Percentiles rank a stretch among this genome's conserved stretches.
These are phyloP conservation scores for Echiichthys vipera DNA, from an alignment of 2,797 vertebrate species.

Conservation along the genomic window DNA sequence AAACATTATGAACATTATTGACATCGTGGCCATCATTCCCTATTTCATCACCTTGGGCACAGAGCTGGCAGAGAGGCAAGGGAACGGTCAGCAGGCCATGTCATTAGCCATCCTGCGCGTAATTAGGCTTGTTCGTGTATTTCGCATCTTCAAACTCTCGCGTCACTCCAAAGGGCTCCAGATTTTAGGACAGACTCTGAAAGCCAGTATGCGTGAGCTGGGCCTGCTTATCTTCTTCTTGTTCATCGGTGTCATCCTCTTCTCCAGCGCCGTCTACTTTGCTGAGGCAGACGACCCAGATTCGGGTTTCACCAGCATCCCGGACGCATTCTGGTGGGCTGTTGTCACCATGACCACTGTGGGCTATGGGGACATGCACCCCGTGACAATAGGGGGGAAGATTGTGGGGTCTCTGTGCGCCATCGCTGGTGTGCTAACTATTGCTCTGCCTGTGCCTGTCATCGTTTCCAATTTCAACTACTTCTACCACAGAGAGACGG, in stretches of 20 bases:
- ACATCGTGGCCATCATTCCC: slow-evolving; percentile 98
- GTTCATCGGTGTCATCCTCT: slow-evolving; percentile 97
- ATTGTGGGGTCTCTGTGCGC: slow-evolving; percentile 97
- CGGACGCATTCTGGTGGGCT: slow-evolving; percentile 99
- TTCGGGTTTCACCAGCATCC: slow-evolving; percentile 96
- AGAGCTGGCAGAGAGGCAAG: slow-evolving; percentile 94
- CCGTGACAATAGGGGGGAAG: slow-evolving; percentile 97
- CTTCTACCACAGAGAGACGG: slow-evolving; percentile 98
- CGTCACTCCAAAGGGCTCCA: slow-evolving; percentile 97
- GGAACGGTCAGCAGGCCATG: slow-evolving; percentile 98
- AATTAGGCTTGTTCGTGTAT: slow-evolving; percentile 95
- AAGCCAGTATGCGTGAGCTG: slow-evolving; percentile 96
- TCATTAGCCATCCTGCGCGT: slow-evolving; percentile 96
- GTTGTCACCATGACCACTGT: slow-evolving; percentile 99
- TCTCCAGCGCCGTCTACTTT: slow-evolving; percentile 98
- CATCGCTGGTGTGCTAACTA: slow-evolving; percentile 96
- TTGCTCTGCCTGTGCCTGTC: slow-evolving; percentile 95
- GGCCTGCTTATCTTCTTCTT: slow-evolving; percentile 97
- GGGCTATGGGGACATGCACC: slow-evolving; percentile 98
- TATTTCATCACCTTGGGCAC: slow-evolving; percentile 99
- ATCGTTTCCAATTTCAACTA: slow-evolving; percentile 99
- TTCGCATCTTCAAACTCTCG: slow-evolving; percentile 97
- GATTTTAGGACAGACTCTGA: slow-evolving; percentile 97
- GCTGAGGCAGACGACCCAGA: slow-evolving; percentile 96
- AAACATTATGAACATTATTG: slow-evolving; percentile 99